Conservation (phyloP, 2,888 invertebrate genomes). For the Eristalis tenax region DNA sequence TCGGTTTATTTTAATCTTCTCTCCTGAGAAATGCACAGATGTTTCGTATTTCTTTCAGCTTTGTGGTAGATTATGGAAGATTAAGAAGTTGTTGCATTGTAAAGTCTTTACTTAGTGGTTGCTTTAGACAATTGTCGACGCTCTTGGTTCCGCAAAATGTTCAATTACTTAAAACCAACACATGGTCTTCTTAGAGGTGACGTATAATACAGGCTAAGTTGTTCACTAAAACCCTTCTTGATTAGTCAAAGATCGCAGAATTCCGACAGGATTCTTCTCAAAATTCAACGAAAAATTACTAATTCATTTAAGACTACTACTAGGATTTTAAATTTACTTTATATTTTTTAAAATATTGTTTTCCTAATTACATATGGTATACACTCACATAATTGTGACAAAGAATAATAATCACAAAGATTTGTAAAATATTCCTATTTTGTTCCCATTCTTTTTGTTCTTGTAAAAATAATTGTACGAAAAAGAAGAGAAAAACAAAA, state of each 20-base stretch:
- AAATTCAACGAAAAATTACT: background rate
- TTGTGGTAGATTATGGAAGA: no score
- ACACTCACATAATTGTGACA: background rate
- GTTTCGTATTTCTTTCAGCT: no score
- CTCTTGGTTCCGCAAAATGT: no score
- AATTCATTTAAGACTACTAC: background rate
- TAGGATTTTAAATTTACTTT: background rate
- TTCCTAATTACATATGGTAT: constrained; percentile 12
- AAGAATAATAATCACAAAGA: background rate
- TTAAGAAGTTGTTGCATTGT: no score
- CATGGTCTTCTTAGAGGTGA: no score
- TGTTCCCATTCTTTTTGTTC: constrained; percentile 26
- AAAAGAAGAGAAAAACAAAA: constrained; percentile 1
- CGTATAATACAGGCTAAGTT: no score
- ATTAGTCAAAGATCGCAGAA: background rate
- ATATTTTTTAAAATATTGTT: background rate
- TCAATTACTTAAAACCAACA: no score
- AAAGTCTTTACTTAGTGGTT: no score
- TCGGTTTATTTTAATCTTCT: no score
- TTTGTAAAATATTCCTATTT: constrained; percentile 33
- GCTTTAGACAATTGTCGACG: no score
- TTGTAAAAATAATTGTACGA: constrained; percentile 47
- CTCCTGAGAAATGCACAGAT: no score
- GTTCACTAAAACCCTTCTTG: background rate
- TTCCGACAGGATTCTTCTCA: background rate